Base-by-base conservation (phyloP, 2,888 invertebrate species). In the Chorisops tibialis region DNA sequence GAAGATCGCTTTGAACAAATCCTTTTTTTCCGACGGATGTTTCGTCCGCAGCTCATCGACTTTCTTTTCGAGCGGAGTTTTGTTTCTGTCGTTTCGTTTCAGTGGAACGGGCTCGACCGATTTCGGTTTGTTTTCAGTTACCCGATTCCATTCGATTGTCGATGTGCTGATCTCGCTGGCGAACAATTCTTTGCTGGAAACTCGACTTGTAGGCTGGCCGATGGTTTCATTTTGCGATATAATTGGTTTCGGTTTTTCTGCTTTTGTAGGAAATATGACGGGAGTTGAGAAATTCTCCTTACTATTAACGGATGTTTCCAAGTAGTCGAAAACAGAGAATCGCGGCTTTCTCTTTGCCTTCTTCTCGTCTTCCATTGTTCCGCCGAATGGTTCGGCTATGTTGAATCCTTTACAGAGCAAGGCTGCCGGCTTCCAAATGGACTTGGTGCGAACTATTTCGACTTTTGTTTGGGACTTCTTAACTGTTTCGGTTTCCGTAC, bases 331-430 rank as follows among this genome's bases (percentile, higher is more conserved):
- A 59, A 93, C 85, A 0, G 90, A 87, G 75, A 82, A 85, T 1
- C 86, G 84, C 0, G 85, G 80, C 70, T 86, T 87, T 45, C 85
- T 83, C n/a, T 81, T 81, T 19, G 81, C 80, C n/a, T 75, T 73
- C 14, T 75, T 73, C 7, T 75, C 75, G 1, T 74, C 73, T 2
- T 68, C 68, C 43, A 73, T 54, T 18, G 67, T 67, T 1, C 85
- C 85, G 30, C 83, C 83, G 65, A 85, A 87, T 0, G 96, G 92
- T 74, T 96, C 89, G 0, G 95, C 92, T 24, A 99, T 86, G 74
- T 99, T 98, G 74, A 97, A 98, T 45, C 96, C 81, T 75, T 91
- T 93, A 74, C 94, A 96, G 0, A 99, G 81, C 6, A 93, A 74
- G 43, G 85, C 79, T 66, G 87, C 85, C 0, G 98, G 98, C 67